Percentiles rank a stretch among this genome's conserved stretches.
These are phyloP conservation scores for Drosophila burlai DNA, from an alignment of 1,140 invertebrate species.

Conservation along the genomic window DNA sequence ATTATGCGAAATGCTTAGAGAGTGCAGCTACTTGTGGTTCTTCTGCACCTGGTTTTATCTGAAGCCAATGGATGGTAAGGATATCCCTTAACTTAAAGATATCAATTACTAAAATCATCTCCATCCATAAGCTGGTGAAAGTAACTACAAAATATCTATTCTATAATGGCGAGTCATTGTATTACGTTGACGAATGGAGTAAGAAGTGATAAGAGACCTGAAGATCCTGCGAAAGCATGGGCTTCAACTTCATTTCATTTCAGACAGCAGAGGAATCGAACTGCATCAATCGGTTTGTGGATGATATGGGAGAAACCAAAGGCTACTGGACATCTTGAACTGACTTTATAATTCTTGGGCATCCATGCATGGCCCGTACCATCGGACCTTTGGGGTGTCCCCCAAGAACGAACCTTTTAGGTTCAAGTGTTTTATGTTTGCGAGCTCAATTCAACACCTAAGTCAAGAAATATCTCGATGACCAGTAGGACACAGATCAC, in stretches of 20 bases:
- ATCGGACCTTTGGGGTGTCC: no score
- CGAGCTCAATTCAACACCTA: background rate
- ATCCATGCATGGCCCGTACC: constrained; percentile 21
- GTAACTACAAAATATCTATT: background rate
- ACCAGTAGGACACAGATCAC: background rate
- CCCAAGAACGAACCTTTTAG: no score
- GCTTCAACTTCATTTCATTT: constrained; percentile 13
- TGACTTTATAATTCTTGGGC: constrained; percentile 3
- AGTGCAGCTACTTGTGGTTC: background rate
- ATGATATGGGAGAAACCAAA: background rate
- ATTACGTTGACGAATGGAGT: background rate
- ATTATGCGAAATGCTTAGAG: background rate
- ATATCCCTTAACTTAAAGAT: background rate
- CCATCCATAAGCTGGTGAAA: background rate
- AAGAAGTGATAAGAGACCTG: constrained; percentile 27
- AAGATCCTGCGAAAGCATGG: constrained; percentile 10
- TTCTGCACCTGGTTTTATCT: background rate
- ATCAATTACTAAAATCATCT: background rate
- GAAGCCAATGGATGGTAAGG: background rate
- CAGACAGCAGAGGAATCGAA: constrained; percentile 7
- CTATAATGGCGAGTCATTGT: background rate
- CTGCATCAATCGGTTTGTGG: constrained; percentile 1
- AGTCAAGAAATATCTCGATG: constrained; percentile 10
- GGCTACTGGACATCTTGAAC: constrained; percentile 29
- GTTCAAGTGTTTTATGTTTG: background rate